phyloP scores from a whole-genome alignment of 2,888 invertebrate species.

The Synergus laeviventris region DNA sequence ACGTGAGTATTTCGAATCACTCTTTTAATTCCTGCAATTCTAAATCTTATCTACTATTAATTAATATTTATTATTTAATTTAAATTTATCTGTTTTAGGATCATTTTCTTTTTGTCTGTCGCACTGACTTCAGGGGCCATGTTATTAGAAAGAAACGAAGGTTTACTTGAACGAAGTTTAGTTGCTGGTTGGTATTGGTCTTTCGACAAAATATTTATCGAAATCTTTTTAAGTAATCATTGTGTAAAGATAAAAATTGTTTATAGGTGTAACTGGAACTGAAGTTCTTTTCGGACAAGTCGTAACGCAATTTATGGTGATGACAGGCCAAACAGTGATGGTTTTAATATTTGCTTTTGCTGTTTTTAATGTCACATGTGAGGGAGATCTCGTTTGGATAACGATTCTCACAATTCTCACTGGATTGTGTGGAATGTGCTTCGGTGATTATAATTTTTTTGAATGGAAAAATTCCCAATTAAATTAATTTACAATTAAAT shows the following conservation, averaged over 20 bases:
- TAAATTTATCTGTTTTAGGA: constrained; percentile 78
- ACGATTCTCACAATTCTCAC: constrained; percentile 86
- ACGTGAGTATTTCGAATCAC: constrained; percentile 81
- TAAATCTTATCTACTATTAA: background rate
- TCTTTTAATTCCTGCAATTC: background rate
- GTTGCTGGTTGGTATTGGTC: constrained; percentile 82
- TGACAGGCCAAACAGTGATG: constrained; percentile 88
- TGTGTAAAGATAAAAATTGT: background rate
- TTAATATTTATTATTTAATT: no score
- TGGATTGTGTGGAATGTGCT: constrained; percentile 95
- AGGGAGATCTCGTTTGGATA: constrained; percentile 86
- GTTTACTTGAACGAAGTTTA: constrained; percentile 91
- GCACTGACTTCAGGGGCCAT: constrained; percentile 94
- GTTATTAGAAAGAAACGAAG: constrained; percentile 92
- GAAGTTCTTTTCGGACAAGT: constrained; percentile 94
- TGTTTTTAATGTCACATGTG: constrained; percentile 86
- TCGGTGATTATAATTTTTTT: constrained; percentile 79
- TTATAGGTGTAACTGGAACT: constrained; percentile 80
- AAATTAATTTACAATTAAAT: background rate
- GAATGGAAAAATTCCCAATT: constrained; percentile 24
- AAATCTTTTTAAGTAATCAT: background rate
- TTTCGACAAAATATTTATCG: background rate
- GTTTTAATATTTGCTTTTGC: constrained; percentile 88
- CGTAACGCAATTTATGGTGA: constrained; percentile 90
- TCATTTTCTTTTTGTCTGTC: constrained; percentile 95